Evolutionary conservation across 2,797 vertebrate genomes (phyloP), one percentile per base, ranked within the genome.

Genomic region (Momotus momota): DNA sequence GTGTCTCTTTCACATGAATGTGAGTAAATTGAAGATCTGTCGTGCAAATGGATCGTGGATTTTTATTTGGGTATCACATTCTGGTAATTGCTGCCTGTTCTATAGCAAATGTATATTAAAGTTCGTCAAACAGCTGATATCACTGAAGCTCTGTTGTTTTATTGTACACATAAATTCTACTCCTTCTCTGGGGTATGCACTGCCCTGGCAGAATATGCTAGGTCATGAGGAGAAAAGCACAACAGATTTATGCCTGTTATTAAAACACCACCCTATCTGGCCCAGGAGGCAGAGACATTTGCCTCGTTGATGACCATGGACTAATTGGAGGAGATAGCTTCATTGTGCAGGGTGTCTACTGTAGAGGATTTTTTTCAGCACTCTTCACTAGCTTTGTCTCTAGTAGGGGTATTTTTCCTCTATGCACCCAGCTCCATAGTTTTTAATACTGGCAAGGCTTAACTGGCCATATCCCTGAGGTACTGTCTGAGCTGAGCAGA

Each of bases 21-120:
- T 0, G 18, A 93, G 85, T 65, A 95, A 97, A 97, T 43, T 93
- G 95, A 96, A 97, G 96, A 97, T 96, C 95, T 95, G 72, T 96
- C 5, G 0, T 90, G 94, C 91, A 97, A 96, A 93, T 80, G 90
- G 91, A 91, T 93, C 81, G 52, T 70, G 90, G 80, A 64, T 89
- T 95, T 93, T 92, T 96, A 88, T 96, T 88, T 95, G 90, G 82
- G 86, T 96, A 95, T 96, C 91, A 89, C 71, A 57, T 96, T 95
- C 74, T 92, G 67, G 80, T 92, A 93, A 93, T 82, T 84, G 84
- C 77, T 93, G 86, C 86, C 93, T 94, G 74, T 65, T 95, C 90
- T 94, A 95, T 78, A 93, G 95, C 83, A 84, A 96, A 91, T 69
- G 57, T 73, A 77, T 96, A 94, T 92, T 90, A 93, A 94, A 93